Base-by-base conservation (phyloP, 2,113 vertebrate genomes). In the Eolophus roseicapilla region DNA sequence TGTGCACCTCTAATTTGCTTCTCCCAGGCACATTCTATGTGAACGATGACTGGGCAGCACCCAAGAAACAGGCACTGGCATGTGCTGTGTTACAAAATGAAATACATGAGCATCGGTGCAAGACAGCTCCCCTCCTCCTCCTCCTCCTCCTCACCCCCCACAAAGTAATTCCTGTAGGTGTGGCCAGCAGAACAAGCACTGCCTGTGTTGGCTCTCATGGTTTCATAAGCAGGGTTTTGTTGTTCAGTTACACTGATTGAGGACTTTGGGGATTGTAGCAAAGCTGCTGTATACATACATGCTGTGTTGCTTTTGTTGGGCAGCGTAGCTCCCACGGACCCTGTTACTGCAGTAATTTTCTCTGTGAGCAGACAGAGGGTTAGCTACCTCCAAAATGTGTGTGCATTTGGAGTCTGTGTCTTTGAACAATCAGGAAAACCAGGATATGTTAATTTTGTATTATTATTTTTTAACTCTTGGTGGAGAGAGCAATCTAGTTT, bases 201-300 rank as follows among this genome's bases (percentile, higher is more conserved):
- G 92, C 49, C 82, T 97, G 94, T 96, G 85, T 90, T 82, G 82
- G 79, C 63, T 92, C 82, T 88, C 92, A 16, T 88, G 92, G 88
- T 91, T 96, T 96, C 86, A 93, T 96, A 96, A 96, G 93, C 82
- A 95, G 92, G 76, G 92, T 78, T 94, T 96, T 96, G 95, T 96
- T 92, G 80, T 92, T 71, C 76, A 33, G 52, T 83, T 88, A 83
- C 90, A 83, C 94, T 93, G 94, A 95, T 74, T 90, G 85, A 95
- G 79, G 94, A 95, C 85, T 86, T 93, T 5, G 69, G 76, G 80
- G 95, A 78, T 62, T 92, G 90, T 86, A 83, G 87, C 91, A 92
- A 92, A 93, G 92, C 92, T 67, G 85, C 82, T 81, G 88, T 96
- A 88, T 88, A 94, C 80, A 13, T 95, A 55, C 93, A 90, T 71